phyloP scores from a whole-genome alignment of 2,888 invertebrate genomes.

The Drosophila putrida region DNA sequence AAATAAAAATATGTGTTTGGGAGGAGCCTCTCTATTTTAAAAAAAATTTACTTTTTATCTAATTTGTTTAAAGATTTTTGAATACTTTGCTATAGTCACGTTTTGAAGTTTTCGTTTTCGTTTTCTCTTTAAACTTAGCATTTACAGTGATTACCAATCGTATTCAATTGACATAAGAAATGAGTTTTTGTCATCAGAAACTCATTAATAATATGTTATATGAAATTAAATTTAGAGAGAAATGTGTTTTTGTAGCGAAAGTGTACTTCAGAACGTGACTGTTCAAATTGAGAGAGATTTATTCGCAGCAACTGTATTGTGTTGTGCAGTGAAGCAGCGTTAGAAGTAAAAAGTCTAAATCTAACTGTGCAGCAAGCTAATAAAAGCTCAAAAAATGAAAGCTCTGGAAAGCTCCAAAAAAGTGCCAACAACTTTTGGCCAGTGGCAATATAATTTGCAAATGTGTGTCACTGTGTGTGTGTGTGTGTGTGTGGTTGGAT shows the following conservation, averaged over 20 bases:
- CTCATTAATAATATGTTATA: no score
- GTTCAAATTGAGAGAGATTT: neutral
- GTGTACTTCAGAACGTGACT: constrained; percentile 15
- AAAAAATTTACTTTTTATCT: neutral
- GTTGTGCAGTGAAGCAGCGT: constrained; percentile 46
- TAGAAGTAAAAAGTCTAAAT: constrained; percentile 13
- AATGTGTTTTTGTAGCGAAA: neutral
- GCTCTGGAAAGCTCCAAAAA: constrained; percentile 36
- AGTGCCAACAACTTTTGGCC: constrained; percentile 39
- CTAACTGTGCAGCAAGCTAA: constrained; percentile 49
- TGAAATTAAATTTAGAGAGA: no score
- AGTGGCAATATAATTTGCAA: constrained; percentile 28
- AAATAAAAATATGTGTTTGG: neutral
- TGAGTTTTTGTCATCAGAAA: no score
- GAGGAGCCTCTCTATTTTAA: constrained; percentile 45
- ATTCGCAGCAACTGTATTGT: constrained; percentile 19
- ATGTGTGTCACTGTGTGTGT: constrained; percentile 30
- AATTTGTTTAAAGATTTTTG: neutral
- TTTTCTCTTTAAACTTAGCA: neutral
- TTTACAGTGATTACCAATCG: neutral
- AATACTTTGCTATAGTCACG: neutral
- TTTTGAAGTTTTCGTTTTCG: constrained; percentile 2
- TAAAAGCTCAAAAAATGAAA: constrained; percentile 30
- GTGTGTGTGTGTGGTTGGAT: constrained; percentile 18
- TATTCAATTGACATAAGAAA: neutral